These are phyloP conservation scores for Chaenodraco wilsoni DNA, from an alignment of 2,797 vertebrate genomes.

Conservation along the genomic window DNA sequence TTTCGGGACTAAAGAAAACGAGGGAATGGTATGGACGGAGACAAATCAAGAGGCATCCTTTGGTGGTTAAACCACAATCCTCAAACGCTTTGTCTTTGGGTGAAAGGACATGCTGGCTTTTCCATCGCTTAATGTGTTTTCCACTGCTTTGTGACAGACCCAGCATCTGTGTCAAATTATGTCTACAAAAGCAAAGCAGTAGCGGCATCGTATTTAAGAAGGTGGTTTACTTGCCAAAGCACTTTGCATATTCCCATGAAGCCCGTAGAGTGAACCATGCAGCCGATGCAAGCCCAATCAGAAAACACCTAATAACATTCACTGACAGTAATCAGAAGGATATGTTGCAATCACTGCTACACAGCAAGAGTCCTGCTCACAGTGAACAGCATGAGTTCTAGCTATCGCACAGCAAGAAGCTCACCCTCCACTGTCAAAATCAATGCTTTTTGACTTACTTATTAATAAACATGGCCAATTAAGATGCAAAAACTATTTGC, in stretches of 20 bases:
- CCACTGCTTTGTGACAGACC: slow-evolving; percentile 71
- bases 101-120: slow-evolving; percentile 74
- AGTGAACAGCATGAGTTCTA: slow-evolving; percentile 69
- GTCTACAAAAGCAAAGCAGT: slow-evolving; percentile 68
- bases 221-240: slow-evolving; percentile 67
- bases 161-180: slow-evolving; percentile 81
- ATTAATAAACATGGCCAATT: slow-evolving; percentile 82
- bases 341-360: slow-evolving; percentile 84
- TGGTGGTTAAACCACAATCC: slow-evolving; percentile 71
- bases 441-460: slow-evolving; percentile 78
- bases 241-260: slow-evolving; percentile 81
- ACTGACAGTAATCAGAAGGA: slow-evolving; percentile 82
- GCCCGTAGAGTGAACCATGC: slow-evolving; percentile 74
- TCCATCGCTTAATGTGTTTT: slow-evolving; percentile 74
- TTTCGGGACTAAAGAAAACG: slow-evolving; percentile 34
- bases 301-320: slow-evolving; percentile 79
- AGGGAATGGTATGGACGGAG: slow-evolving; percentile 32
- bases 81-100: slow-evolving; percentile 75
- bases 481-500: slow-evolving; percentile 76
- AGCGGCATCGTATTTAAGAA: slow-evolving; percentile 69
- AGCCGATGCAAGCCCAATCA: slow-evolving; percentile 76
- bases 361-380: slow-evolving; percentile 75
- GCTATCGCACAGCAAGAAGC: slow-evolving; percentile 71
- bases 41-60: slow-evolving; percentile 64
- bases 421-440: slow-evolving; percentile 76